A percentile compares a stretch with the other conserved stretches of the same genome.
Conservation (phyloP, 1,140 invertebrate genomes). For the Halictus rubicundus region DNA sequence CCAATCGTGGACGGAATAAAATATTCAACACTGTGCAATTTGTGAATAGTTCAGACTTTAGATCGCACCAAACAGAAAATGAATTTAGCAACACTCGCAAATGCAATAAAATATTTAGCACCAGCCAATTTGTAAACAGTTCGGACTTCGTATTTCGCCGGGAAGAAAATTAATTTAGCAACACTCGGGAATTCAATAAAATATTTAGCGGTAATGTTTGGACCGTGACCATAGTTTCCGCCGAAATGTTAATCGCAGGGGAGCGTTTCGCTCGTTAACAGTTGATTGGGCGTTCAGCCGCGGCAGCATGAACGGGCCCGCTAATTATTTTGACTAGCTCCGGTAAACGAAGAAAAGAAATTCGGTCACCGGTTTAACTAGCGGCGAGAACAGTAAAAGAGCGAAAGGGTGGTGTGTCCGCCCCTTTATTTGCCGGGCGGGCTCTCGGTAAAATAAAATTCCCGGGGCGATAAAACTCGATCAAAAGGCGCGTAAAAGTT, state of each 20-base stretch:
- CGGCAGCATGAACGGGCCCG: neutral
- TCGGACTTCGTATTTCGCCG: too few relatives aligned
- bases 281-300: neutral
- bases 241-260: neutral
- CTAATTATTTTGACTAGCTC: constrained; percentile 22
- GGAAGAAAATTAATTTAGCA: too few relatives aligned
- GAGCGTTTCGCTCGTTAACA: neutral
- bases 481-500: constrained; percentile 16
- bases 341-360: neutral
- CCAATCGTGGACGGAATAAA: too few relatives aligned
- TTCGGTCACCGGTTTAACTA: neutral
- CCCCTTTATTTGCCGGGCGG: neutral
- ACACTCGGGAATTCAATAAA: too few relatives aligned
- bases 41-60: too few relatives aligned
- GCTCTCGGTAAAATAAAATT: constrained; percentile 2
- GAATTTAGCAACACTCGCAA: too few relatives aligned
- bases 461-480: constrained; percentile 5
- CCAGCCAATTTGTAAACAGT: too few relatives aligned
- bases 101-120: too few relatives aligned
- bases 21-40: too few relatives aligned
- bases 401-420: neutral
- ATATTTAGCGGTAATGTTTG: too few relatives aligned
- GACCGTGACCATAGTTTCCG: too few relatives aligned
- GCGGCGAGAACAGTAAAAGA: neutral
- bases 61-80: too few relatives aligned